phyloP scores from a whole-genome alignment of 2,888 invertebrate genomes.

The Limnephilus rhombicus region DNA sequence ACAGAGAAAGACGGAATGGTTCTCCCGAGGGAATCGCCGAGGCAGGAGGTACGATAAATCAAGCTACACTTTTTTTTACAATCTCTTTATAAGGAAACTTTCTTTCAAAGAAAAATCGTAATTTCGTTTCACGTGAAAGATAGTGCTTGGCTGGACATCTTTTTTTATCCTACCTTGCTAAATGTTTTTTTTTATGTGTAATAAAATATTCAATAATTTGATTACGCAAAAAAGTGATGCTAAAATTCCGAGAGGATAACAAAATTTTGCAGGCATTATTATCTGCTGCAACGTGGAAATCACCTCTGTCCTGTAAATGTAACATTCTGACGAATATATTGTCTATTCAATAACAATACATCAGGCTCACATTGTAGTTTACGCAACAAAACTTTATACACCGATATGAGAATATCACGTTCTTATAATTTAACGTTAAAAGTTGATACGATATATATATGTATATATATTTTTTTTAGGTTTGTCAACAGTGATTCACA shows the following conservation, averaged over 20 bases:
- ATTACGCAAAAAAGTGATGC: not conserved
- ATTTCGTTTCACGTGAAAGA: constrained; percentile 6
- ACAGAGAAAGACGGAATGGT: constrained; percentile 35
- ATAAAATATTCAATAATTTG: not conserved
- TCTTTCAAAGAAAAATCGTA: not conserved
- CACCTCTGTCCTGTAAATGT: not conserved
- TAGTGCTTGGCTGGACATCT: not conserved
- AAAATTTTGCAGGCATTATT: not conserved
- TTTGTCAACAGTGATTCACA: no score
- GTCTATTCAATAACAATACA: not conserved
- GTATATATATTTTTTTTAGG: no score
- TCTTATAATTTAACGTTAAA: not conserved
- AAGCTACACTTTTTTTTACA: constrained; percentile 35
- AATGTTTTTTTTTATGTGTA: not conserved
- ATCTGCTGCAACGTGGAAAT: not conserved
- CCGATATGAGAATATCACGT: not conserved
- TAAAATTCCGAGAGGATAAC: not conserved
- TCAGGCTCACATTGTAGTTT: not conserved
- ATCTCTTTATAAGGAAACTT: constrained; percentile 19
- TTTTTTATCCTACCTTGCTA: not conserved
- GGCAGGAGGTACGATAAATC: constrained; percentile 54
- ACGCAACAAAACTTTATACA: not conserved
- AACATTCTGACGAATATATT: not conserved
- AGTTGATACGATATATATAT: not conserved
- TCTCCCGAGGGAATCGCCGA: constrained; percentile 45